A percentile compares a stretch with the other conserved stretches of the same genome.
Conservation (phyloP, 2,888 invertebrate species). For the Thysanoteuthis rhombus region DNA sequence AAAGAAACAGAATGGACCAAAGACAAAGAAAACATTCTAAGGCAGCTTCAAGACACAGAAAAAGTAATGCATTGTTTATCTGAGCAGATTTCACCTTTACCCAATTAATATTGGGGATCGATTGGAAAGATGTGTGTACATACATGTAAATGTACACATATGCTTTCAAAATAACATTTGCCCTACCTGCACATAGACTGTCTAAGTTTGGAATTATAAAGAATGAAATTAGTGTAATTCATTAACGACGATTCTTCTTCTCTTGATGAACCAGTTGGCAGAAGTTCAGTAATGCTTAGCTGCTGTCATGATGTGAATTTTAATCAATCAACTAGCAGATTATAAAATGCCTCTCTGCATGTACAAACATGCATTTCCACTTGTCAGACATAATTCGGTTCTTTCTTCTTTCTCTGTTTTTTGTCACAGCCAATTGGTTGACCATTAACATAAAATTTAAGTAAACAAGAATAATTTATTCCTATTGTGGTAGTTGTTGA, state of each 20-base stretch:
- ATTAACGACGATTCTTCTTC: neutral
- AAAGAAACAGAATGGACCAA: conserved; percentile 30
- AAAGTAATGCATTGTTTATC: neutral
- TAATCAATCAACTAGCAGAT: neutral
- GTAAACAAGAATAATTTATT: neutral
- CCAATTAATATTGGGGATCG: neutral
- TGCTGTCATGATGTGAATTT: neutral
- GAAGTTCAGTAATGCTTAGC: neutral
- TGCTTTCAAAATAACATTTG: neutral
- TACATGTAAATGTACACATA: neutral
- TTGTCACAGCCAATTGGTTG: neutral
- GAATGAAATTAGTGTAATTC: neutral
- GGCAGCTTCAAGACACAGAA: conserved; percentile 25
- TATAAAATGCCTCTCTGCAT: neutral
- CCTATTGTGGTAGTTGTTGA: neutral
- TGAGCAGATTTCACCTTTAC: neutral
- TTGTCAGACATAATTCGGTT: neutral
- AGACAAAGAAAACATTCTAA: neutral
- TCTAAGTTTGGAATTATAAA: neutral
- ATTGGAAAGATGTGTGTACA: too few relatives aligned
- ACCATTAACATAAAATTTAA: neutral
- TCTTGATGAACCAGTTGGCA: neutral
- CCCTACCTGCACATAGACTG: neutral
- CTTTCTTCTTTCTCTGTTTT: neutral
- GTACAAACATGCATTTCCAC: neutral